phyloP scores from a whole-genome alignment of 2,113 vertebrate genomes.

The Neogale vison region DNA sequence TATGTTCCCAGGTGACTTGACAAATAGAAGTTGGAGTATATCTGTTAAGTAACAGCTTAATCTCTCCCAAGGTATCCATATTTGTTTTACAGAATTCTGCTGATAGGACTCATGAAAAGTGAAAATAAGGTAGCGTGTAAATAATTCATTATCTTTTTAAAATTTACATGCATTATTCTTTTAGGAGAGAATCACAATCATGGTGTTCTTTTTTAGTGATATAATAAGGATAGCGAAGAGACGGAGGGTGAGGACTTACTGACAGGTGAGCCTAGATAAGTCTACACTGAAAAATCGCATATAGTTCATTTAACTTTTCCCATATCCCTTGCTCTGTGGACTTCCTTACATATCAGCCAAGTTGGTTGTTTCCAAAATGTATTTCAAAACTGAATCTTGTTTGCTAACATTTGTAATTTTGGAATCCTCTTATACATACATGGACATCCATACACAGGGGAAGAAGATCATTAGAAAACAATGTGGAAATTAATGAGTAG shows the following conservation, averaged over 20 bases:
- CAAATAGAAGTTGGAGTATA: neutral
- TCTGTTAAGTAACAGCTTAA: neutral
- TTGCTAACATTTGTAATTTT: neutral
- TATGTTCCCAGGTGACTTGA: neutral
- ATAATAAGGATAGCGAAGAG: neutral
- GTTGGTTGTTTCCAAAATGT: conserved; percentile 9
- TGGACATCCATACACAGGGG: neutral
- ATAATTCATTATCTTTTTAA: neutral
- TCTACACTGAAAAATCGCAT: neutral
- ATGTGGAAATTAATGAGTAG: neutral
- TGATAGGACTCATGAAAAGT: neutral
- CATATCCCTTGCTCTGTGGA: neutral
- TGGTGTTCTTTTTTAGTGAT: neutral
- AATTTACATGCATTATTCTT: neutral
- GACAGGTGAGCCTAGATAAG: neutral
- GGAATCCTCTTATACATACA: neutral
- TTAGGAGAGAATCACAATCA: neutral
- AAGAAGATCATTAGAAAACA: neutral
- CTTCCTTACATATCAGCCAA: neutral
- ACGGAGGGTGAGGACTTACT: neutral
- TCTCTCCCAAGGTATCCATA: neutral
- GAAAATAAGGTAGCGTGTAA: conserved; percentile 11
- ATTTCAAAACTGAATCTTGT: neutral
- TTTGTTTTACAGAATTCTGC: neutral
- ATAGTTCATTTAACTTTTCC: neutral